Base-by-base conservation (phyloP, 2,888 invertebrate genomes). In the Pseudococcus viburni region DNA sequence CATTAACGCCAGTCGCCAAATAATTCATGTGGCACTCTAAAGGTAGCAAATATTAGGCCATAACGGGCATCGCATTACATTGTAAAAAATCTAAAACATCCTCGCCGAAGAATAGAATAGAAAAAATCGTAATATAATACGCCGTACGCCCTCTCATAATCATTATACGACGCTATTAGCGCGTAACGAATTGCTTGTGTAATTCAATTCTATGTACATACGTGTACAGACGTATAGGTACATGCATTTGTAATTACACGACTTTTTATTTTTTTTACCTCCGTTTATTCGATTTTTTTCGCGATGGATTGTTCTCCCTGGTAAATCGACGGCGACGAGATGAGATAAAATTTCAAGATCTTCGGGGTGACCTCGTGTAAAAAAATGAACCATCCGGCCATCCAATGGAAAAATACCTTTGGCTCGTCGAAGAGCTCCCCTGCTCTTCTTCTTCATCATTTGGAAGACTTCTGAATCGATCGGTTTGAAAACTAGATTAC, bases 121-220 rank as follows among this genome's bases (percentile, higher is more conserved):
- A 33, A 33, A 33, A 80, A 42, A 80, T 12, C 1, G 80, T 80
- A 80, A 80, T 42, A 80, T 80, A 19, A 80, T 15, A 80, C 42
- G 17, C n/a, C n/a, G 80, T n/a, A 80, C 80, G 80, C 80, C 80
- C 80, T 80, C 80, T 80, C 46, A 80, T 73, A 33, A 73, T 80
- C 80, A 80, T 80, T 80, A 80, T 80, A 80, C 80, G 80, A 80
- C 2, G 80, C 80, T 80, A 80, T 80, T 80, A 80, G 80, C 80
- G 80, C 80, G 80, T 42, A 80, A 80, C 80, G 80, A 80, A 80
- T 80, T 42, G 80, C 80, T 80, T 42, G 80, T 80, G 80, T 80
- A 80, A 80, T 80, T 80, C 42, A 80, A 80, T 80, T 80, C 80
- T 42, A 80, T 73, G 12, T 42, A 59, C 59, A 59, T 55, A 46